Base-by-base conservation (phyloP, 2,888 invertebrate species). In the Heliconius sara region DNA sequence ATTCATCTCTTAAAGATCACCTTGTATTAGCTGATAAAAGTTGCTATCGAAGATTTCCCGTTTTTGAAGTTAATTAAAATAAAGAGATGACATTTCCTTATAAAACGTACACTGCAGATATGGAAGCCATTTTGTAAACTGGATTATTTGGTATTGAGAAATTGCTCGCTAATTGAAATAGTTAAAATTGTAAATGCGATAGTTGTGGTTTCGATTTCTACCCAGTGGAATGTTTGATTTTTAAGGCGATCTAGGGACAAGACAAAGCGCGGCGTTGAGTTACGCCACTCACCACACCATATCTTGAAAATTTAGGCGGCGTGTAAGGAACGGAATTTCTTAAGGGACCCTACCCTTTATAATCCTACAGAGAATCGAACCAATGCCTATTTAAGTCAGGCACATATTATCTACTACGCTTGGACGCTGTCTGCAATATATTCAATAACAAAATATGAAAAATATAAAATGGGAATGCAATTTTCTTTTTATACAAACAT, bases 391-490 rank as follows among this genome's bases (percentile, higher is more conserved):
- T 63, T 12, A 12, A 25, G n/a, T 63, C 63, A 25, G 13, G 3
- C 3, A 22, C 22, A 22, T 30, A 30, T 67, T 30, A 30, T 67
- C n/a, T 16, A 25, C 68, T 22, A 13, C 22, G n/a, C 13, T 25
- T n/a, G n/a, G n/a, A 25, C 22, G 39, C 9, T 68, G 10, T 39
- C n/a, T 39, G 39, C 39, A 9, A 39, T 22, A 22, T 72, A 25
- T 72, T 52, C 30, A 30, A 27, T 52, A 72, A 72, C 0, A 72
- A 65, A 39, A 34, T 34, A 34, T 39, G 22, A 30, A n/a, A 60
- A 73, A 66, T 66, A 43, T 65, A 65, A 66, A 47, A 75, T 19
- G 27, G 27, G 43, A 66, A 75, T 66, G 65, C 47, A 66, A 75
- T 66, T 75, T 66, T 75, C 73, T 73, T 60, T 39, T 7, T 7